Percentiles rank a stretch among this genome's conserved stretches.
These are phyloP conservation scores for Porites evermanni DNA, from an alignment of 92 coral and sea anemone genomes.

Conservation along the genomic window DNA sequence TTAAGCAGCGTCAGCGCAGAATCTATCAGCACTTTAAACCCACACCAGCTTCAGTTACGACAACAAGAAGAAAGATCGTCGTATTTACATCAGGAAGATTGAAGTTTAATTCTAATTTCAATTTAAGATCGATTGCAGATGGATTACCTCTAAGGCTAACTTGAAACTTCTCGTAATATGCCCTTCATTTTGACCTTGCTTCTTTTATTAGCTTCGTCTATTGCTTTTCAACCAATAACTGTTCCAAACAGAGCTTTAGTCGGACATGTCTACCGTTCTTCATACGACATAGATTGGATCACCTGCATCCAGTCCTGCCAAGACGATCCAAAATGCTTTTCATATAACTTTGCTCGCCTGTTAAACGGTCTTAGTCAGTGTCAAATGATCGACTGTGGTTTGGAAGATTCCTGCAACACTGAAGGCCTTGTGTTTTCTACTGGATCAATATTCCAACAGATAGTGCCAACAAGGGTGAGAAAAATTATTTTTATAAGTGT, in stretches of 20 bases:
- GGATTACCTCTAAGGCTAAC: neutral
- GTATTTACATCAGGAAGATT: neutral
- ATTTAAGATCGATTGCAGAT: neutral
- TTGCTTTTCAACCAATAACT: conserved; percentile 36
- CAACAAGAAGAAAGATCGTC: too few relatives aligned
- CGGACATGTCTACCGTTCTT: conserved; percentile 29
- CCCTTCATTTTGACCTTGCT: neutral
- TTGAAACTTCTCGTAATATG: neutral
- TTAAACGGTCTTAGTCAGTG: conserved; percentile 12
- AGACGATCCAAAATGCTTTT: conserved; percentile 57
- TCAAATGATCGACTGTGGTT: conserved; percentile 35
- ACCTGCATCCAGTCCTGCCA: conserved; percentile 60
- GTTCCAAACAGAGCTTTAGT: conserved; percentile 12
- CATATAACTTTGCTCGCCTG: conserved; percentile 56
- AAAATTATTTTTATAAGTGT: too few relatives aligned
- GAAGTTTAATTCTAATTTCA: neutral
- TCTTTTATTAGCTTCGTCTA: neutral
- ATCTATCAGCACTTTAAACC: neutral
- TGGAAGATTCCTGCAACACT: conserved; percentile 3
- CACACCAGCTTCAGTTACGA: neutral
- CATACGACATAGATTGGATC: conserved; percentile 50
- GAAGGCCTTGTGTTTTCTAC: conserved; percentile 16
- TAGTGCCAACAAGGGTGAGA: conserved; percentile 7
- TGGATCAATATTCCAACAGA: conserved; percentile 51
- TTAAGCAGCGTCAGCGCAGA: neutral